These are phyloP conservation scores for Tetramorium alpestre DNA, from an alignment of 1,140 invertebrate species.

Conservation along the genomic window DNA sequence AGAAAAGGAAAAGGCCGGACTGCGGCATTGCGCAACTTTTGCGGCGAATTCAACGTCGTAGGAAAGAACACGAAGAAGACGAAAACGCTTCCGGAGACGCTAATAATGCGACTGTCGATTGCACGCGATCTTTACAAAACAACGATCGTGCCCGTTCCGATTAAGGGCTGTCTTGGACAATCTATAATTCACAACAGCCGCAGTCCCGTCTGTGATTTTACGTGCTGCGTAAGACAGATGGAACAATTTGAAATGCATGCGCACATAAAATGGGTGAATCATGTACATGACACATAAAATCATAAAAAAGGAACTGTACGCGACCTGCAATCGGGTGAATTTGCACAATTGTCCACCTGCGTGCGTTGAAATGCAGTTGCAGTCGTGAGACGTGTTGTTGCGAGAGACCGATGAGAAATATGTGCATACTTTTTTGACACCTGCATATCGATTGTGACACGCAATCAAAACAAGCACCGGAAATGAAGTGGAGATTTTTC, in stretches of 20 bases:
- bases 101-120: neutral
- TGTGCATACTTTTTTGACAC: neutral
- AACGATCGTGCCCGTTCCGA: neutral
- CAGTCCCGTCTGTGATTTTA: neutral
- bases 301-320: neutral
- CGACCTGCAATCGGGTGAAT: neutral
- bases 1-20: slow-evolving; percentile 2
- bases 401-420: neutral
- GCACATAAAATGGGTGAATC: neutral
- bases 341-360: neutral
- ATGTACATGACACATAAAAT: neutral
- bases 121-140: neutral
- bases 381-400: neutral
- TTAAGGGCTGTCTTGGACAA: neutral
- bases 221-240: neutral
- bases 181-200: neutral
- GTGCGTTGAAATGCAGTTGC: neutral
- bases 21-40: slow-evolving; percentile 2
- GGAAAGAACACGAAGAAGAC: neutral
- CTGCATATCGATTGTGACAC: neutral
- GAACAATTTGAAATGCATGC: neutral
- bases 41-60: neutral
- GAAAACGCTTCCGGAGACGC: neutral
- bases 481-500: neutral
- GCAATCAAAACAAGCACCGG: neutral